A percentile compares a stretch with the other conserved stretches of the same genome.
Conservation (phyloP, 2,113 vertebrate genomes). For the Nesoenas mayeri region DNA sequence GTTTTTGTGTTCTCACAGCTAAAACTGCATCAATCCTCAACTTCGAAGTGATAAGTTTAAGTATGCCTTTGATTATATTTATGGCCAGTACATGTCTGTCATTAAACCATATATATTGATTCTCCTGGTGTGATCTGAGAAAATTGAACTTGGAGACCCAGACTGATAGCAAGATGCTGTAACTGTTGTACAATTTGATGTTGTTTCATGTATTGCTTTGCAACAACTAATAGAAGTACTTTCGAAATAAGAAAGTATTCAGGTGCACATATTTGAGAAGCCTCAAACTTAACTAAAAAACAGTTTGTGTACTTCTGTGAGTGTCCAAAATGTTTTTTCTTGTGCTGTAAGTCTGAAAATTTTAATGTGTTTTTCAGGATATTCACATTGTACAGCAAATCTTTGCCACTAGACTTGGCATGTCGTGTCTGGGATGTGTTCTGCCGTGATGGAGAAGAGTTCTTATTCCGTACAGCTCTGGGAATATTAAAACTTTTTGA, state of each 20-base stretch:
- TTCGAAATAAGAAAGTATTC: not conserved
- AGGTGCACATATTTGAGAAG: not conserved
- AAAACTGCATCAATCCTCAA: not conserved
- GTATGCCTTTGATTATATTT: not conserved
- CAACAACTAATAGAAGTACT: not conserved
- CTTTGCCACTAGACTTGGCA: constrained; percentile 90
- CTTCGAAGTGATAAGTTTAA: not conserved
- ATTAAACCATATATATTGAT: not conserved
- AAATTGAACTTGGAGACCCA: not conserved
- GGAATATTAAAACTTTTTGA: constrained; percentile 90
- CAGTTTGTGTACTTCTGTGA: not conserved
- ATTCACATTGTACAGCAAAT: constrained; percentile 95
- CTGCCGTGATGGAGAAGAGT: constrained; percentile 94
- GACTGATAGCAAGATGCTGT: not conserved
- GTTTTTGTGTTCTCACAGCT: not conserved
- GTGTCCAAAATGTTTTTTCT: not conserved
- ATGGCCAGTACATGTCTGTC: not conserved
- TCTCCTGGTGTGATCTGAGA: not conserved
- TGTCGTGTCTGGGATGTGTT: constrained; percentile 97
- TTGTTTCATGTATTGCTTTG: not conserved
- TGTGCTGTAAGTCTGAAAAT: not conserved
- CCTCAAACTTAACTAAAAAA: not conserved
- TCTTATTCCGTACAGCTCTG: constrained; percentile 92
- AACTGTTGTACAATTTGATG: not conserved
- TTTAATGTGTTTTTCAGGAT: constrained; percentile 79